Percentiles rank a stretch among this genome's conserved stretches.
phyloP scores from a whole-genome alignment of 2,113 vertebrate genomes.

The Cromileptes altivelis region DNA sequence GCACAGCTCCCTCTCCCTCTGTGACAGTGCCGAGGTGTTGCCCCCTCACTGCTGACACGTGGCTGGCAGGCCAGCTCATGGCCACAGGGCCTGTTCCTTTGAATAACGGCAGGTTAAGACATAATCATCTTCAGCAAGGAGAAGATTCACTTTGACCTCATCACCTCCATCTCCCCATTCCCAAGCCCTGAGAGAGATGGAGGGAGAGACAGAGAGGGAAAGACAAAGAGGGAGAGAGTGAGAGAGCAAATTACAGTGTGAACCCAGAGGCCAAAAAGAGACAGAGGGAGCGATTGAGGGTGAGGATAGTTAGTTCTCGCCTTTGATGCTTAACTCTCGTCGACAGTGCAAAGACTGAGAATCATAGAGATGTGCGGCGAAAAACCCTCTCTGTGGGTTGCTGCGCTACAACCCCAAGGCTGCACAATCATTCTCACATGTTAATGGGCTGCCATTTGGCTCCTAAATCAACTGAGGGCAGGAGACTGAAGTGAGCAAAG shows the following conservation, averaged over 20 bases:
- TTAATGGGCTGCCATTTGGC: constrained; percentile 81
- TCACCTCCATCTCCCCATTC: constrained; percentile 79
- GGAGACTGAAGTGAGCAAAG: constrained; percentile 67
- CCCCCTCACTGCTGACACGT: constrained; percentile 60
- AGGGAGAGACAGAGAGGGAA: constrained; percentile 61
- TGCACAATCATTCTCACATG: constrained; percentile 77
- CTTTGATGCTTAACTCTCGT: constrained; percentile 81
- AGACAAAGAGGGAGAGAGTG: constrained; percentile 44
- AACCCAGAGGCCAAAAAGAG: constrained; percentile 76
- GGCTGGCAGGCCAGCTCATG: constrained; percentile 73
- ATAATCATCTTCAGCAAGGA: constrained; percentile 83
- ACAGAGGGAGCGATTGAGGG: constrained; percentile 74
- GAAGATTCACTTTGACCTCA: constrained; percentile 86
- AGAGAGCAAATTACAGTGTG: constrained; percentile 75
- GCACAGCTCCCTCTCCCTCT: constrained; percentile 21
- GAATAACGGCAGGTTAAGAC: constrained; percentile 85
- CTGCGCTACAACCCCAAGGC: constrained; percentile 69
- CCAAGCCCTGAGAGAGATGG: constrained; percentile 73
- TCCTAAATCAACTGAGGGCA: constrained; percentile 78
- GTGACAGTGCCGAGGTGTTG: constrained; percentile 58
- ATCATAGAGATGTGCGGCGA: constrained; percentile 65
- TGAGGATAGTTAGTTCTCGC: constrained; percentile 76
- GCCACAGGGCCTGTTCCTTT: constrained; percentile 78
- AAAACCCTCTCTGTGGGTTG: constrained; percentile 71
- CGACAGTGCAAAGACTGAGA: constrained; percentile 73